Percentiles rank a stretch among this genome's conserved stretches.
These are phyloP conservation scores for Neomonachus schauinslandi DNA, from an alignment of 2,113 vertebrate genomes.

Conservation along the genomic window DNA sequence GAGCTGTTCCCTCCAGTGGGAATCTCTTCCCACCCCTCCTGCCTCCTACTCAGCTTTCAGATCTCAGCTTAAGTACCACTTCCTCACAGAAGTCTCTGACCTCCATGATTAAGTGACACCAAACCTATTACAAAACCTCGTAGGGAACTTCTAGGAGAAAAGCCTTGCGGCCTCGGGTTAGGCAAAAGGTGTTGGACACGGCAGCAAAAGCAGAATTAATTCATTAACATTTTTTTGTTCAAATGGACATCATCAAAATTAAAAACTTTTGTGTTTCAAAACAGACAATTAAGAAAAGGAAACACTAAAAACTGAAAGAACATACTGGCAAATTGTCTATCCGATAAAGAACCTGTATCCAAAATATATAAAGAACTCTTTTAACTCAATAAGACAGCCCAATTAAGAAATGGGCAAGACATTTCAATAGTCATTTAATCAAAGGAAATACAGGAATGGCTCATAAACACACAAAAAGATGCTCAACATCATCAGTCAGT, in stretches of 20 bases:
- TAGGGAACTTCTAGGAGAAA: not conserved
- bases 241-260: not conserved
- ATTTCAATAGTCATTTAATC: not conserved
- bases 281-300: not conserved
- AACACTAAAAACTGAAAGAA: not conserved
- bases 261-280: slow-evolving; percentile 24
- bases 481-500: not conserved
- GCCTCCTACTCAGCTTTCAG: not conserved
- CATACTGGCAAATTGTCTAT: not conserved
- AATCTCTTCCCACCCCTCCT: not conserved
- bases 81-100: not conserved
- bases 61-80: not conserved
- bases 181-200: not conserved
- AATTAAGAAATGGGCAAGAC: not conserved
- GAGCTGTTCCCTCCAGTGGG: not conserved
- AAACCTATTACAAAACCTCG: not conserved
- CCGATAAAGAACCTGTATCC: not conserved
- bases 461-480: not conserved
- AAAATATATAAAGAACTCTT: not conserved
- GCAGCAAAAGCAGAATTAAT: slow-evolving; percentile 1
- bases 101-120: not conserved
- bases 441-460: not conserved
- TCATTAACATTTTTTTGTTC: not conserved
- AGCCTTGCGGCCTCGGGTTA: not conserved
- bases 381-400: not conserved